Percentiles rank a stretch among this genome's conserved stretches.
Evolutionary conservation across 2,888 invertebrate species (phyloP).

Genomic region (Acanthosepion esculentum): DNA sequence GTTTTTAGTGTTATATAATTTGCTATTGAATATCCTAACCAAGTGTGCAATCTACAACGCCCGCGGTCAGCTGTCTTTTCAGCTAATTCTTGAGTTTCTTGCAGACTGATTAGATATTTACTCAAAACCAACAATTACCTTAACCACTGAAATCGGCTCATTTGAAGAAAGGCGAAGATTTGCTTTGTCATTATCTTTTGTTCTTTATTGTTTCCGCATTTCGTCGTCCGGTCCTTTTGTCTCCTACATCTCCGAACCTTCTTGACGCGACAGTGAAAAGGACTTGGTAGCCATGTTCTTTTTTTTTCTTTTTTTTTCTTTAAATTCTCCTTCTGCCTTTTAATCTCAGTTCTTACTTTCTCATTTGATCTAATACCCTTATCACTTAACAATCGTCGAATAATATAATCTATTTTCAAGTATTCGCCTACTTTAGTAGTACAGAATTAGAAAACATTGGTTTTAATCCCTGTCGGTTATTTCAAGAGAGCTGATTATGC

Average conservation of each 20-base stretch:
- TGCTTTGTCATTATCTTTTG: not conserved
- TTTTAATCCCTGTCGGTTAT: too few species aligned
- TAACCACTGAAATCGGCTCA: not conserved
- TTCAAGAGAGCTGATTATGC: not conserved
- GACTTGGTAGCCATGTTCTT: too few species aligned
- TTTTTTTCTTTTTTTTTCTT: too few species aligned
- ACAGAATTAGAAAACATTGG: too few species aligned
- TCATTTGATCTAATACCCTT: too few species aligned
- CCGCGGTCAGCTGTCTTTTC: not conserved
- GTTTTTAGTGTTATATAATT: not conserved
- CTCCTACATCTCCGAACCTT: not conserved
- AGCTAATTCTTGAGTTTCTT: not conserved
- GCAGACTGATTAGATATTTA: not conserved
- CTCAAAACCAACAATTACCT: slow-evolving; percentile 12
- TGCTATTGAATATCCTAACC: not conserved
- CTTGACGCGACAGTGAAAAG: too few species aligned
- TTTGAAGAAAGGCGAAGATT: not conserved
- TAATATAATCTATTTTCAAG: too few species aligned
- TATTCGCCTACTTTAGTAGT: too few species aligned
- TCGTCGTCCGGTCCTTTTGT: not conserved
- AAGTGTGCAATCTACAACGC: not conserved
- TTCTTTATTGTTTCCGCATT: not conserved
- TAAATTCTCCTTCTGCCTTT: too few species aligned
- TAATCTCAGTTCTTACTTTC: too few species aligned
- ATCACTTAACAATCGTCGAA: too few species aligned